Percentiles rank a stretch among this genome's conserved stretches.
phyloP scores from a whole-genome alignment of 2,888 invertebrate species.

The Dolomedes plantarius region DNA sequence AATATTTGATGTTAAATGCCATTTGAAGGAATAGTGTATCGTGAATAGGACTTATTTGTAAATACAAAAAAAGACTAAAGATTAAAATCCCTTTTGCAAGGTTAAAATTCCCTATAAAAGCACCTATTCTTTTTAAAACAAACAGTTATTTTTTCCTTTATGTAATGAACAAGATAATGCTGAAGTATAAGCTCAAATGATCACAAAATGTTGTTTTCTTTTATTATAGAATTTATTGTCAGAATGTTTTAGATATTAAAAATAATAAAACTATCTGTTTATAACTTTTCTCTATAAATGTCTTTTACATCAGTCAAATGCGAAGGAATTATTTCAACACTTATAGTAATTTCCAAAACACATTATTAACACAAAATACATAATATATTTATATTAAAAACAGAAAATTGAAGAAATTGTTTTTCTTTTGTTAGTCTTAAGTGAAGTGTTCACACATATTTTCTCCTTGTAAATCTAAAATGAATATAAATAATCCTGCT shows the following conservation, averaged over 20 bases:
- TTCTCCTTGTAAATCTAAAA: too few species aligned
- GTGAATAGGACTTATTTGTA: background rate
- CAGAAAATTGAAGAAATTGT: too few species aligned
- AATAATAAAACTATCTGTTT: background rate
- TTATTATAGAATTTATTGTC: background rate
- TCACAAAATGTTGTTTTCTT: background rate
- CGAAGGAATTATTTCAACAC: too few species aligned
- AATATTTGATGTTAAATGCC: slow-evolving; percentile 1
- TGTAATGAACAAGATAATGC: too few species aligned
- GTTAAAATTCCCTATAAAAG: background rate
- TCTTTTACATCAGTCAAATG: background rate
- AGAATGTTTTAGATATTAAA: background rate
- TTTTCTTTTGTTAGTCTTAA: too few species aligned
- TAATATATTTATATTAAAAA: too few species aligned
- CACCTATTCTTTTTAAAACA: background rate
- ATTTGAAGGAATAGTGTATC: background rate
- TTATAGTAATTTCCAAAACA: too few species aligned
- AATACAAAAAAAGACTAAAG: background rate
- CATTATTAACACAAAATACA: too few species aligned
- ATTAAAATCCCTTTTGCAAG: background rate
- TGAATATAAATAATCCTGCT: too few species aligned
- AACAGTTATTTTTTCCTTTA: background rate
- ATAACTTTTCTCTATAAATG: background rate
- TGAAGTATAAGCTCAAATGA: background rate
- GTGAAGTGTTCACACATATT: too few species aligned